Base-by-base conservation (phyloP, 2,888 invertebrate genomes). In the Drosophila dives region DNA sequence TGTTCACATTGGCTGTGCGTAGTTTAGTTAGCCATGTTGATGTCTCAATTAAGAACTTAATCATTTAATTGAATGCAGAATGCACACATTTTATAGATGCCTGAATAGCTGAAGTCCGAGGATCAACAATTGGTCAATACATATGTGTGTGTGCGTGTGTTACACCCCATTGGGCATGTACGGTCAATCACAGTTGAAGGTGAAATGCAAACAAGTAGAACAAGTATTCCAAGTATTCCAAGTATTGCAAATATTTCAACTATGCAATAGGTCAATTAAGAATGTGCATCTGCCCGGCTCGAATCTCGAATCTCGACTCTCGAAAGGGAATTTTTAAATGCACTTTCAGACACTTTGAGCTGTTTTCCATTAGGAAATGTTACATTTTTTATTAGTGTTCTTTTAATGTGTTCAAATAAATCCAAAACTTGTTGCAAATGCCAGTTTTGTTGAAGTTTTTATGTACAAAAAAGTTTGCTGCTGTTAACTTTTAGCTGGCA, bases 1-100 rank as follows among this genome's bases (percentile, higher is more conserved):
- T 45, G 36, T 51, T 45, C 50, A 36, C 48, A 61, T 66, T 64
- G 29, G 38, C 42, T 62, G 50, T 68, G 73, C 71, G 74, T 78
- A 65, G 58, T 49, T 72, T 53, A 53, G 78, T 80, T 71, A 63
- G 81, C 77, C 81, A 77, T 53, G 68, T 72, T 72, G 63, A 76
- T 74, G 86, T 86, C 79, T 81, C 81, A 84, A 84, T 84, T 86
- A 84, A 83, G 59, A 33, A 60, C 64, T 81, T 89, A 89, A 89
- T 81, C 89, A 75, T 64, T 78, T 89, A 89, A 84, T 84, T 89
- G 74, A 72, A 75, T 73, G 65, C 89, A 75, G 81, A 78, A 80
- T 80, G 77, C 74, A 66, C 66, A 70, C 68, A 54, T 51, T 65
- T 56, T 20, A 60, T 38, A 66, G 59, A 60, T 72, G 72, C 55